Evolutionary conservation across 2,797 vertebrate genomes (phyloP).

Genomic region (Diglossa cyanea): DNA sequence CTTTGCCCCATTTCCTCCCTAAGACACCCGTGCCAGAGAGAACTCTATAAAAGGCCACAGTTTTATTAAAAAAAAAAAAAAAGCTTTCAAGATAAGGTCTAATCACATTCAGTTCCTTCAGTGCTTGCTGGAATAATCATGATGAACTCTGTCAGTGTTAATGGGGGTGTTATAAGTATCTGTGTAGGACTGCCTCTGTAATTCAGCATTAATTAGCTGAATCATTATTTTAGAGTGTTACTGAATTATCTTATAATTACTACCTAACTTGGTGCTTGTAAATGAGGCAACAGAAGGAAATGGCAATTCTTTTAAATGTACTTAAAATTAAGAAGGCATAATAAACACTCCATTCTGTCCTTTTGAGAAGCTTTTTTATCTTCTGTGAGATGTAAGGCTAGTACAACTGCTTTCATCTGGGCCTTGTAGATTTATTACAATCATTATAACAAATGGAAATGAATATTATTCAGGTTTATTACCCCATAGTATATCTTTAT

Average conservation of each 20-base stretch:
- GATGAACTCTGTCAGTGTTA: constrained; percentile 65
- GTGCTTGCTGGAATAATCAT: constrained; percentile 51
- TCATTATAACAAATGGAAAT: constrained; percentile 54
- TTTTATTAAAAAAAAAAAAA: neutral
- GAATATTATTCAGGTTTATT: constrained; percentile 59
- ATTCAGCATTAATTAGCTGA: constrained; percentile 72
- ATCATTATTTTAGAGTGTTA: constrained; percentile 74
- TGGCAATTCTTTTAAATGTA: constrained; percentile 65
- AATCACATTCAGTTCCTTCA: constrained; percentile 34
- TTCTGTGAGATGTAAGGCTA: constrained; percentile 26
- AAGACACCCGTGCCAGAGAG: neutral
- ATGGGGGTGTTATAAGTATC: constrained; percentile 66
- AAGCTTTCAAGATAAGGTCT: constrained; percentile 29
- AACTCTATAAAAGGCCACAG: neutral
- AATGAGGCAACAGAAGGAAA: constrained; percentile 63
- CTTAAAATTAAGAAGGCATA: constrained; percentile 67
- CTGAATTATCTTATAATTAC: constrained; percentile 71
- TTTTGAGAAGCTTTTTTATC: constrained; percentile 49
- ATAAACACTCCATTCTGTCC: constrained; percentile 61
- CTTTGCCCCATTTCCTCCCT: neutral
- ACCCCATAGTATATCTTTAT: constrained; percentile 46
- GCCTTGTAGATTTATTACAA: constrained; percentile 62
- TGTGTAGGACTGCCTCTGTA: constrained; percentile 68
- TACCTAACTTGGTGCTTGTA: constrained; percentile 67
- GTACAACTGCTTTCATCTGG: constrained; percentile 47